These are phyloP conservation scores for Selenia dentaria DNA, from an alignment of 2,888 invertebrate genomes.

Conservation along the genomic window DNA sequence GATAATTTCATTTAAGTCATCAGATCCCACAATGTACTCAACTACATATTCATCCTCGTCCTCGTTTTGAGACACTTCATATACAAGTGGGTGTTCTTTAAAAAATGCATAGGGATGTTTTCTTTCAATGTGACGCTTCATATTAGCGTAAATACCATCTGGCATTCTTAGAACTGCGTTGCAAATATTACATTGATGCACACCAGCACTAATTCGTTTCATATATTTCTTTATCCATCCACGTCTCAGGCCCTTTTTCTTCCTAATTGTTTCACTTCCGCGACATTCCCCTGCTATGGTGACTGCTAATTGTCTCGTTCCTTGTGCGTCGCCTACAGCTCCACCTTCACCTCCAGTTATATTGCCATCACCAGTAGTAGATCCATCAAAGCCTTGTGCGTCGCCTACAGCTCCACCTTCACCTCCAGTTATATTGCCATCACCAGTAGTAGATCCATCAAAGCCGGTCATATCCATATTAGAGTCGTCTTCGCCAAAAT, in stretches of 20 bases:
- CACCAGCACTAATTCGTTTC: not conserved
- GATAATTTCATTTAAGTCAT: not conserved
- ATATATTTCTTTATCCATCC: conserved; percentile 7
- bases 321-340: conserved; percentile 79
- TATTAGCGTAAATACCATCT: not conserved
- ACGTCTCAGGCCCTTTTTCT: not conserved
- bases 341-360: conserved; percentile 80
- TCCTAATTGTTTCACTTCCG: too few relatives aligned
- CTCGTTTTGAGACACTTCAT: not conserved
- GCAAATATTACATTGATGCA: conserved; percentile 2
- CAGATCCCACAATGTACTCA: not conserved
- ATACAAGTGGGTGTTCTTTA: conserved; percentile 5
- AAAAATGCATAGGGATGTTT: conserved; percentile 12
- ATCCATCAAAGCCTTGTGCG: conserved; percentile 81
- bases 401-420: conserved; percentile 83
- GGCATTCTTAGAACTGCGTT: conserved; percentile 1
- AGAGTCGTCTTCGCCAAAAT: conserved; percentile 87
- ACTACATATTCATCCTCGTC: not conserved
- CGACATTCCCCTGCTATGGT: too few relatives aligned
- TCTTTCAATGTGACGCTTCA: conserved; percentile 16
- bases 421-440: conserved; percentile 78
- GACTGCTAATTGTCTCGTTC: too few relatives aligned
- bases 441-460: conserved; percentile 79
- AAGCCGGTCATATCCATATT: conserved; percentile 87
- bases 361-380: conserved; percentile 79